Conservation (phyloP, 2,797 vertebrate species). For the Odontamblyopus rebecca region DNA sequence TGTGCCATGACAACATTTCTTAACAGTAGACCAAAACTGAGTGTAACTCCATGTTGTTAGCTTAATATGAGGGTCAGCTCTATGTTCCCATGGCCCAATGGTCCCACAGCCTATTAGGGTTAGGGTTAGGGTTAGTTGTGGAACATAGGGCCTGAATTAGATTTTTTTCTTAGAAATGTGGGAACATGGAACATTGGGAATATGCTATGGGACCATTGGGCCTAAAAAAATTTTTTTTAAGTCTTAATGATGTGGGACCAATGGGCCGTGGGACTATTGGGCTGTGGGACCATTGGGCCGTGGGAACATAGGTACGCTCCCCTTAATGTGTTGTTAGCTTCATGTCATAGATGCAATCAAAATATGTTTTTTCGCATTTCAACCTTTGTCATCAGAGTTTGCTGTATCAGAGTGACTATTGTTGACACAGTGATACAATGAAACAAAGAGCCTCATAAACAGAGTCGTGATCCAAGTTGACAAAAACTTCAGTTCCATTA, state of each 20-base stretch:
- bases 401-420: neutral
- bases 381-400: neutral
- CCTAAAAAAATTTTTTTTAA: too few species aligned
- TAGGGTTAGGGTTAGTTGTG: too few species aligned
- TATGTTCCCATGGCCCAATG: too few species aligned
- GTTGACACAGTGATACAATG: constrained; percentile 36
- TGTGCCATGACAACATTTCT: neutral
- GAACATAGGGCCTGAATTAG: too few species aligned
- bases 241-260: too few species aligned
- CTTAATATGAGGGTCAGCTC: neutral
- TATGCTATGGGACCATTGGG: too few species aligned
- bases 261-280: too few species aligned
- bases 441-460: constrained; percentile 30
- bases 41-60: neutral
- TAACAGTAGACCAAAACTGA: neutral
- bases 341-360: neutral
- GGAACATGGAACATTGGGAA: too few species aligned
- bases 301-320: too few species aligned
- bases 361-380: neutral
- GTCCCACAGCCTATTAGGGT: too few species aligned
- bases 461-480: constrained; percentile 21
- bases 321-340: neutral
- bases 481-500: neutral
- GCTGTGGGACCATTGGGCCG: too few species aligned
- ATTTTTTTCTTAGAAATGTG: too few species aligned